Evolutionary conservation across 2,888 invertebrate genomes (phyloP), one percentile per base, ranked within the genome.

Genomic region (Idaea straminata): DNA sequence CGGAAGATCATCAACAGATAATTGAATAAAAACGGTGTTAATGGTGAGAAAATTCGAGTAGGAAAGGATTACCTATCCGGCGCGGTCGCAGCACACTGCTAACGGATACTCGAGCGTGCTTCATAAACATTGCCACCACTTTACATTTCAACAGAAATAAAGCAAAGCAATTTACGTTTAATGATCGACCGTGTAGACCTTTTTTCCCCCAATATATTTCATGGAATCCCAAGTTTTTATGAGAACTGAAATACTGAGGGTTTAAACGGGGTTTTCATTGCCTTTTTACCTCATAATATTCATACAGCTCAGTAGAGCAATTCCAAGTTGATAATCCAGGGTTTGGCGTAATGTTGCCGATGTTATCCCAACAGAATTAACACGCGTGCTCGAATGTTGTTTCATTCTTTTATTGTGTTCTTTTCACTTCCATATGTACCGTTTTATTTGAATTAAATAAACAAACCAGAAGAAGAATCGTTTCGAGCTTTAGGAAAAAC

Each of bases 291-390:
- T 85, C 85, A 84, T 88, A 85, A 89, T 86, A 86, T 85, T 88
- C 87, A 86, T 85, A 86, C 83, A 85, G 85, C 83, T 84, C 84
- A 83, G 81, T 83, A 82, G 82, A 81, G 84, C 84, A 88, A 86
- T 89, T 85, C 85, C 85, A 85, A 86, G 84, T 87, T 88, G 86
- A 88, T 90, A 90, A 91, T 89, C 89, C 88, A 75, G 86, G 85
- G 86, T 81, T 72, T 82, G 82, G 83, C 83, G 85, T 86, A 89
- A 89, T 87, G 88, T 86, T 82, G 76, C 81, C 79, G 83, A 82
- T 84, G 82, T 84, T 85, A 87, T 86, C 84, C 84, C 74, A 71
- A 34, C 74, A 72, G 85, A 84, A 85, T 88, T 88, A 85, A 83
- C 82, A 77, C 78, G 77, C 77, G 75, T 75, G 78, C 80, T 79